phyloP scores from a whole-genome alignment of 2,113 vertebrate species.

The Progne subis region DNA sequence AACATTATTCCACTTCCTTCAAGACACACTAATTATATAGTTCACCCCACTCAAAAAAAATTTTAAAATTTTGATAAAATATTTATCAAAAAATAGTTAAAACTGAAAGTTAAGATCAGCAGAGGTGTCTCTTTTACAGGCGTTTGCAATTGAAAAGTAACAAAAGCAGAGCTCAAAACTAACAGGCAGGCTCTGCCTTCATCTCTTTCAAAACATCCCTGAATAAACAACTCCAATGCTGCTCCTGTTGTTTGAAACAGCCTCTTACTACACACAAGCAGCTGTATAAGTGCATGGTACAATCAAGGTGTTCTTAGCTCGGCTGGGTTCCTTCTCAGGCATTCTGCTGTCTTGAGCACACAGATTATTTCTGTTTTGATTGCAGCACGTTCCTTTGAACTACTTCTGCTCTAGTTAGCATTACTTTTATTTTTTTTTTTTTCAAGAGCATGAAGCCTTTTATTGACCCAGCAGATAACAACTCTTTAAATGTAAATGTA shows the following conservation, averaged over 20 bases:
- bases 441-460: background rate
- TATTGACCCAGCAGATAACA: background rate
- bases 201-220: background rate
- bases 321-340: background rate
- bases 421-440: background rate
- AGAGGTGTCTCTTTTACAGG: background rate
- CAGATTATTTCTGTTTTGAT: background rate
- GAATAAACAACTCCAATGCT: background rate
- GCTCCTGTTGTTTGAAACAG: background rate
- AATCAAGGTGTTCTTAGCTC: fast-evolving
- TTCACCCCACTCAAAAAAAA: background rate
- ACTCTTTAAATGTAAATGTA: background rate
- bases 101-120: background rate
- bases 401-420: background rate
- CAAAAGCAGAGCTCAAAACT: background rate
- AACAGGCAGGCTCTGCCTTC: background rate
- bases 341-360: background rate
- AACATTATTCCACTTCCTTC: background rate
- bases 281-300: background rate
- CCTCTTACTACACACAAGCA: background rate
- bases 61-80: too few relatives aligned
- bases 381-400: background rate
- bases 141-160: background rate
- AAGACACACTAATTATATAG: fast-evolving
- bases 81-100: too few relatives aligned